Base-by-base conservation (phyloP, 2,797 vertebrate genomes). In the Paguma larvata region DNA sequence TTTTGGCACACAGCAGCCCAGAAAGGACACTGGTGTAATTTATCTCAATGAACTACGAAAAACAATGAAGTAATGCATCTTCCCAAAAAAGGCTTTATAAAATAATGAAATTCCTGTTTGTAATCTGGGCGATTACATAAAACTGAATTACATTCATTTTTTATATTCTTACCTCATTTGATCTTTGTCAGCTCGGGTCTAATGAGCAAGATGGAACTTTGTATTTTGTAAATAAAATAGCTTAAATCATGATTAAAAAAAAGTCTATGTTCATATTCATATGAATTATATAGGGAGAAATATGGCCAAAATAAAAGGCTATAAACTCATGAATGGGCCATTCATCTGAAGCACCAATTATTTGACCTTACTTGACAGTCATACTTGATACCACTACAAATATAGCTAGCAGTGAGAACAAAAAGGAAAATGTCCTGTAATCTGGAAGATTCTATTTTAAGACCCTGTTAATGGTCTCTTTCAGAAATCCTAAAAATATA, bases 81-180 rank as follows among this genome's bases (percentile, higher is more conserved):
- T 92, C 78, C 51, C 27, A 67, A 93, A 85, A 80, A 15, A 48
- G 18, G 48, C 27, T 92, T 79, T 80, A 59, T 70, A 73, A 95
- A 95, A 77, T 75, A 94, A 89, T 75, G 79, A 92, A 85, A 94
- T 72, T 95, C 38, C 65, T 65, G 14, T 41, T 89, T 93, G 70
- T 53, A 41, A 84, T 82, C 59, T 89, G 3, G 63, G 23, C 6
- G 88, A 83, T 79, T 96, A 92, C 0, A 67, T 63, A 56, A 92
- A 94, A 53, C 88, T 80, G n/a, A 95, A 75, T 12, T 83, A 6
- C 16, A 93, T 78, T 93, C 38, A 44, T 32, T 92, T 87, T 89
- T 93, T 86, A 59, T 53, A 77, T 48, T 78, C 27, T 95, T 72
- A 67, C 21, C 34, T 84, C 51, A 85, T 79, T 72, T 94, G 21